These are phyloP conservation scores for Formicarius rufipectus DNA, from an alignment of 2,113 vertebrate species.

Conservation along the genomic window DNA sequence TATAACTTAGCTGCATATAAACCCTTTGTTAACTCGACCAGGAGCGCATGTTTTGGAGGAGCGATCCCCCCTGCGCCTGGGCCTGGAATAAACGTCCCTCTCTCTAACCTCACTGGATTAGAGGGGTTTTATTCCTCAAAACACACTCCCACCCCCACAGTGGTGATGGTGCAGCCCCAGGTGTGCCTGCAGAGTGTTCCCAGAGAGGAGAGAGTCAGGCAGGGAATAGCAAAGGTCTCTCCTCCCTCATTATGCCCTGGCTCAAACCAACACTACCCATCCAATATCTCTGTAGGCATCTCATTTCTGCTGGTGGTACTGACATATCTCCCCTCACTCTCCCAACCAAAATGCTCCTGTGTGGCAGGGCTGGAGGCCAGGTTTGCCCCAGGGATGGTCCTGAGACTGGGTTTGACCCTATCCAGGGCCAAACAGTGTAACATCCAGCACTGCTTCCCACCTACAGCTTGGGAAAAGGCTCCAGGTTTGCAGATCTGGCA, in stretches of 20 bases:
- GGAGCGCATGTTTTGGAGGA: too few species aligned
- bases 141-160: too few species aligned
- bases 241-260: not conserved
- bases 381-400: not conserved
- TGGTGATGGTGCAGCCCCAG: too few species aligned
- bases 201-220: not conserved
- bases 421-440: not conserved
- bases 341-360: not conserved
- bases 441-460: not conserved
- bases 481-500: not conserved
- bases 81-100: too few species aligned
- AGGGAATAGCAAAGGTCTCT: not conserved
- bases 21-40: too few species aligned
- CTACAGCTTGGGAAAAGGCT: not conserved
- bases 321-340: rapidly evolving
- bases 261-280: not conserved
- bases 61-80: too few species aligned
- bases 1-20: too few species aligned
- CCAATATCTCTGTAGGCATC: not conserved
- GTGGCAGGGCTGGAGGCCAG: not conserved
- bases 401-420: not conserved
- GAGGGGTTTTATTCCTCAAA: too few species aligned
- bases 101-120: too few species aligned
- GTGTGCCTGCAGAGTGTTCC: not conserved
- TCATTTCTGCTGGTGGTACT: not conserved